Evolutionary conservation across 1,140 invertebrate genomes (phyloP), one percentile per base, ranked within the genome.

Genomic region (Nylanderia fulva): DNA sequence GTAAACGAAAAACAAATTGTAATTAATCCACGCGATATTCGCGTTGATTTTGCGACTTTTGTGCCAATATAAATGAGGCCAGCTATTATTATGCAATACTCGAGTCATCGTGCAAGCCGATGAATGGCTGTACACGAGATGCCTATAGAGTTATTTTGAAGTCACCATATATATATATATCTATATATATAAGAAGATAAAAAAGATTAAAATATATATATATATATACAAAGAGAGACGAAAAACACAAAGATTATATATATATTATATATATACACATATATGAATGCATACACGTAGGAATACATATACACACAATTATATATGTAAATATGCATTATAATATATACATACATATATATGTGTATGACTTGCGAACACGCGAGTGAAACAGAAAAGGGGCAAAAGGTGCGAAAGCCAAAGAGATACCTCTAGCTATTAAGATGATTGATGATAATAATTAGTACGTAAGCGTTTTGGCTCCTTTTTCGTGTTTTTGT

Each of bases 381-480:
- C 80, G 68, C 21, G 77, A 72, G 85, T 54, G 64, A 83, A 68
- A 88, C 66, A 69, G 85, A 86, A 84, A 88, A 85, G 15, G 39
- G 76, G 33, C 71, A 90, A n/a, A n/a, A 82, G 39, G 61, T 48
- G 63, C 45, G 45, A 48, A 80, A 84, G 71, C 52, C 66, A 77
- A 80, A 87, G 84, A 29, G 80, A 90, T 88, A 91, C 86, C 80
- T 88, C 89, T 93, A 93, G 92, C 54, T 68, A 76, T 71, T 93
- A 92, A 93, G 90, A 89, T 90, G 91, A 93, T 94, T 76, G 86
- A 93, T 84, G 94, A 94, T 95, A 95, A 95, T 95, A 95, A 95
- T 94, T 95, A 95, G 94, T 61, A 89, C 27, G 85, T 95, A 95
- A 95, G 93, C 86, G 85, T 93, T 91, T 75, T 66, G 71, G 69